Evolutionary conservation across 37 sponge, comb jelly and placozoan species (phyloP).

Genomic region (Beroe forskalii): DNA sequence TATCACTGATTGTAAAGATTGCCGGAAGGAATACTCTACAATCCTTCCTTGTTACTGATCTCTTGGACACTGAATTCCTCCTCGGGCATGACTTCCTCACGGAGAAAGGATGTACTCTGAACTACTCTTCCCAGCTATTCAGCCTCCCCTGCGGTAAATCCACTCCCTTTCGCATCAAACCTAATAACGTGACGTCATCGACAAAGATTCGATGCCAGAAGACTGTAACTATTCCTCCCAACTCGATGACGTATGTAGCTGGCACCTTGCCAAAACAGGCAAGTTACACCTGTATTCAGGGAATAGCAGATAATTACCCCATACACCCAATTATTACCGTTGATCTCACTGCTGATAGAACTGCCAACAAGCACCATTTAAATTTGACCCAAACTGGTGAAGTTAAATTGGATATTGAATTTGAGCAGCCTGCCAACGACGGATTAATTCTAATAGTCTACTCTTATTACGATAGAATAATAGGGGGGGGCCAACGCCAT

Average conservation of each 20-base stretch:
- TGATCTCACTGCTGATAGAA: constrained; percentile 21
- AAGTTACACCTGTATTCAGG: not conserved
- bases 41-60: too few relatives aligned
- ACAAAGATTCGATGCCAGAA: too few relatives aligned
- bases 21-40: too few relatives aligned
- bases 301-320: not conserved
- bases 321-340: not conserved
- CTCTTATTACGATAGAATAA: constrained; percentile 30
- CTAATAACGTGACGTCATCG: not conserved
- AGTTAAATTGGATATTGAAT: not conserved
- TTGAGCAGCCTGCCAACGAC: too few relatives aligned
- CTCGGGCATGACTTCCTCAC: too few relatives aligned
- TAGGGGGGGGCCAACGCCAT: too few relatives aligned
- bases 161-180: not conserved
- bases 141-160: not conserved
- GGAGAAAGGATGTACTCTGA: too few relatives aligned
- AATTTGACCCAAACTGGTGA: not conserved
- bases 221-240: not conserved
- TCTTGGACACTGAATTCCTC: too few relatives aligned
- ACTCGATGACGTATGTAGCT: not conserved
- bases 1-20: too few relatives aligned
- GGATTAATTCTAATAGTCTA: not conserved
- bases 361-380: not conserved
- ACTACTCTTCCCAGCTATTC: too few relatives aligned
- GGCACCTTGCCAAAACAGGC: not conserved